phyloP scores from a whole-genome alignment of 2,113 vertebrate species.

The Crotalus helleri region DNA sequence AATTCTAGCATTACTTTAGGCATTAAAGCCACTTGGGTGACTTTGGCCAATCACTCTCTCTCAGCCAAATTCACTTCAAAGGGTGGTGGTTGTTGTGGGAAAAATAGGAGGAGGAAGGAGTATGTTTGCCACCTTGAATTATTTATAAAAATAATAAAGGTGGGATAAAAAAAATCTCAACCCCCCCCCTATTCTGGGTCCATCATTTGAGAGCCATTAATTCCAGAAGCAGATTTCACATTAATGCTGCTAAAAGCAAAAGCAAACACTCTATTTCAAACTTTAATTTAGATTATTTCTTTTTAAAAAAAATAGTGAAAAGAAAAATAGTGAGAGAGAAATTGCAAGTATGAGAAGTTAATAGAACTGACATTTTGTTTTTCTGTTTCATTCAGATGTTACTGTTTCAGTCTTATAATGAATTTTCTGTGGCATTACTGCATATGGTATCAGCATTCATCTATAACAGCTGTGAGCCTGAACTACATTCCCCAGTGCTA shows the following conservation, averaged over 20 bases:
- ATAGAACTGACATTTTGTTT: fast-evolving
- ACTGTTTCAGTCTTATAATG: background rate
- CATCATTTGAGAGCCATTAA: background rate
- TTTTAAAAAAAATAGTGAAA: background rate
- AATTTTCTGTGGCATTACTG: background rate
- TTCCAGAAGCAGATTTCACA: background rate
- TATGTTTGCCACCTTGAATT: background rate
- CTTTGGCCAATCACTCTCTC: background rate
- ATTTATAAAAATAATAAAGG: background rate
- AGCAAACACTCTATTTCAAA: constrained; percentile 4
- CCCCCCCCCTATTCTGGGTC: background rate
- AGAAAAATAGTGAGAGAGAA: background rate
- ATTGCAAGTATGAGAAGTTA: background rate
- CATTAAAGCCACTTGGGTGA: background rate
- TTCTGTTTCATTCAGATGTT: background rate
- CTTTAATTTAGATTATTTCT: background rate
- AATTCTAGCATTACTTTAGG: background rate
- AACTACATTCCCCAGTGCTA: background rate
- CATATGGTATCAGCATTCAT: background rate
- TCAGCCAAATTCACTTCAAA: background rate
- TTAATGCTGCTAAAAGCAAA: background rate
- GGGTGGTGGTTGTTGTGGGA: background rate
- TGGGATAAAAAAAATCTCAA: background rate
- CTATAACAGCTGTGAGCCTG: fast-evolving
- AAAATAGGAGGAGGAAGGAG: background rate